Percentiles rank a stretch among this genome's conserved stretches.
Evolutionary conservation across 2,888 invertebrate genomes (phyloP).

Genomic region (Homarus gammarus): DNA sequence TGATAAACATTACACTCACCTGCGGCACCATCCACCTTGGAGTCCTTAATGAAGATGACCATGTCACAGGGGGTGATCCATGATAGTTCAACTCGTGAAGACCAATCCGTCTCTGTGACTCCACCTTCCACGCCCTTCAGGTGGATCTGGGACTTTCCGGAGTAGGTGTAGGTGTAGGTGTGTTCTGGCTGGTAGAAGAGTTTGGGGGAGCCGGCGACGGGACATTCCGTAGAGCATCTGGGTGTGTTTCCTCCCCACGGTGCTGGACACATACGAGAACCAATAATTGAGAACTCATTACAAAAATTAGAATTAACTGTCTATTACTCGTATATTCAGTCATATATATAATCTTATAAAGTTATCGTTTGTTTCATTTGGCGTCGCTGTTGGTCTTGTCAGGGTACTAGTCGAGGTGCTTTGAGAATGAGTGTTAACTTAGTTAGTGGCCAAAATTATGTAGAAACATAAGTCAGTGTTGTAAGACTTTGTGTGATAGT

Average conservation of each 20-base stretch:
- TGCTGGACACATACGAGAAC: neutral
- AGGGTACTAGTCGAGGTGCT: no score
- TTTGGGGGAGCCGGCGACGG: conserved; percentile 41
- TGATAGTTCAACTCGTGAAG: conserved; percentile 35
- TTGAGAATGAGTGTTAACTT: no score
- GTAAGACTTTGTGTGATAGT: no score
- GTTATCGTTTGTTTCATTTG: no score
- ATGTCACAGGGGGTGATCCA: conserved; percentile 61
- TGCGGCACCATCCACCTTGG: neutral
- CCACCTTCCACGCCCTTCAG: conserved; percentile 35
- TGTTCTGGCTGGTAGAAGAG: conserved; percentile 34
- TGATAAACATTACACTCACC: conserved; percentile 11
- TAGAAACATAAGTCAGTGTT: no score
- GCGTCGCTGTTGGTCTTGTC: no score
- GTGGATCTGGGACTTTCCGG: conserved; percentile 29
- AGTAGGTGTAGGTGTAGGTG: conserved; percentile 60
- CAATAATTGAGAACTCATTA: neutral
- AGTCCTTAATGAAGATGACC: conserved; percentile 37
- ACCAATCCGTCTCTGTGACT: conserved; percentile 32
- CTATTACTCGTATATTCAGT: neutral
- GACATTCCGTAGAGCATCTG: conserved; percentile 49
- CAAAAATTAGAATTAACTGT: neutral
- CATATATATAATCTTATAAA: neutral
- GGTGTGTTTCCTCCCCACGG: neutral
- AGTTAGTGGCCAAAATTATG: no score